Evolutionary conservation across 2,797 vertebrate species (phyloP), one percentile per base, ranked within the genome.

Genomic region (Halcyon leucocephala): DNA sequence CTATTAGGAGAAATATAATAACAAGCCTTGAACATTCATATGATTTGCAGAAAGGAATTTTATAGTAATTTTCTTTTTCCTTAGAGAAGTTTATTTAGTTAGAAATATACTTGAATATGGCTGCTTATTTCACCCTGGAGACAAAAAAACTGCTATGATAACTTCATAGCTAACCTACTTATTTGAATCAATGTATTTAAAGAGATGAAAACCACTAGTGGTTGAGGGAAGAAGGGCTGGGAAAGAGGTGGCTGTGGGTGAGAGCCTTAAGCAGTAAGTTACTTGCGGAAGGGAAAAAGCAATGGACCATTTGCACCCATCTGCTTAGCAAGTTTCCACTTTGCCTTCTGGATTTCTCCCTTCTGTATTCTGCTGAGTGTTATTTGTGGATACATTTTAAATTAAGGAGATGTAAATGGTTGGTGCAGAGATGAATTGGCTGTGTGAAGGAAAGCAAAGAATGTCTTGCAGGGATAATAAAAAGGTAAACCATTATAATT

Each of bases 111-210:
- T 69, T 86, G 66, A 70, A 78, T 58, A 48, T 1, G 10, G 20
- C 70, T 82, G 19, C 64, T 89, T 86, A 64, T 93, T 95, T 96
- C 67, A 90, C 77, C 66, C 86, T 89, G 39, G 64, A 92, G 81
- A 79, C 39, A 70, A 62, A 86, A 95, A 86, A 95, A 89, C 70
- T 84, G 31, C 39, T 76, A 14, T 62, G 35, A 29, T 48, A 86
- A 39, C 66, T 95, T 94, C 58, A 16, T 62, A 73, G 60, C 64
- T 90, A 82, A 54, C 77, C 58, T 80, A 84, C 51, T 94, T 93
- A 61, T 81, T 89, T 94, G 70, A 84, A 93, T 93, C 83, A 84
- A 60, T 82, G 54, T 84, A 41, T 92, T 90, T 94, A 89, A 94
- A 86, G 78, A 92, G 42, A 66, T 90, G 81, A 77, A 96, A 96